Conservation (phyloP, 53 echinoderm and acorn worm species). For the Paelopatides confundens region DNA sequence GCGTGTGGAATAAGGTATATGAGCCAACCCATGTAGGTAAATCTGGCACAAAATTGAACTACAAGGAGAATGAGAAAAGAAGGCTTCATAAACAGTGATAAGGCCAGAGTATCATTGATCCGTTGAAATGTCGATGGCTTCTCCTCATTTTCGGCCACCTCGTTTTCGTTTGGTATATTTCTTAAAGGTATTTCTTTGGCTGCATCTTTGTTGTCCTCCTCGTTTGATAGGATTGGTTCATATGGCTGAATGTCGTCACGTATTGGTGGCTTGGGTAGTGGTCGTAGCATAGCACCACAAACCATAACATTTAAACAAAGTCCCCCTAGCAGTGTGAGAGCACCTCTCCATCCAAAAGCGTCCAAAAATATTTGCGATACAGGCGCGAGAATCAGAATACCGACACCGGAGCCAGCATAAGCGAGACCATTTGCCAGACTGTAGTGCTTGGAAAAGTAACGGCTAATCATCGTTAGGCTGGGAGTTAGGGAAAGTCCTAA, state of each 20-base stretch:
- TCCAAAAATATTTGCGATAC: slow-evolving; percentile 73
- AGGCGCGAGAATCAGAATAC: slow-evolving; percentile 77
- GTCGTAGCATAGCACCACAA: slow-evolving; percentile 74
- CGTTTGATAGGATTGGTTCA: too few relatives aligned
- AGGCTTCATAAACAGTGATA: slow-evolving; percentile 73
- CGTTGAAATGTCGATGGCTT: not conserved
- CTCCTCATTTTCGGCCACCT: slow-evolving; percentile 23
- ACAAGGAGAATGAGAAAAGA: slow-evolving; percentile 76
- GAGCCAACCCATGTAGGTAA: slow-evolving; percentile 95
- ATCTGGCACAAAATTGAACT: slow-evolving; percentile 89
- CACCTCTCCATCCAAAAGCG: slow-evolving; percentile 80
- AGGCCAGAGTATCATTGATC: slow-evolving; percentile 46
- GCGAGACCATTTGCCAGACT: slow-evolving; percentile 90
- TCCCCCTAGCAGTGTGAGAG: slow-evolving; percentile 64
- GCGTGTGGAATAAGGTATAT: slow-evolving; percentile 94
- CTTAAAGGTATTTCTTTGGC: too few relatives aligned
- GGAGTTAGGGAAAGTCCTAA: slow-evolving; percentile 89
- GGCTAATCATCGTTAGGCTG: slow-evolving; percentile 86
- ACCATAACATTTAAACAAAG: slow-evolving; percentile 73
- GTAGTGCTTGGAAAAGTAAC: slow-evolving; percentile 80
- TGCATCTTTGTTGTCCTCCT: too few relatives aligned
- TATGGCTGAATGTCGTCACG: slow-evolving; percentile 47
- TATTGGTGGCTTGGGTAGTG: slow-evolving; percentile 40
- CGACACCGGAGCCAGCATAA: slow-evolving; percentile 84
- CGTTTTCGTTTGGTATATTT: not conserved